Base-by-base conservation (phyloP, 92 coral and sea anemone genomes). In the Isaurus tuberculatus region DNA sequence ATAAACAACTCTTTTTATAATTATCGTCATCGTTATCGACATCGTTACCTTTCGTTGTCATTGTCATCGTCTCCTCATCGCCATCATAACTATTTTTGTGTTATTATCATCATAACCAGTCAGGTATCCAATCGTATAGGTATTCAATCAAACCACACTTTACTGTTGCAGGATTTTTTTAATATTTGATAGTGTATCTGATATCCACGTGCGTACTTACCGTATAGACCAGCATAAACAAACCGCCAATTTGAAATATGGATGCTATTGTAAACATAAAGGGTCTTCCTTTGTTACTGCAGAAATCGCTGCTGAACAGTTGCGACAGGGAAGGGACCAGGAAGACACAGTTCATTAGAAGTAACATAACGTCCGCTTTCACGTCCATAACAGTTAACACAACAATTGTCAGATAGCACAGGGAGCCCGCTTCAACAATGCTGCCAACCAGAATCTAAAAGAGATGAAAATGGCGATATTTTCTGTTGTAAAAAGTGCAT, bases 281-380 rank as follows among this genome's bases (percentile, higher is more conserved):
- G 0, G 70, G 53, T 23, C 82, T 77, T 77, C 82, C 70, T 58
- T 55, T 77, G 26, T n/a, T 55, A 61, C 44, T 16, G 43, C 82
- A 77, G 49, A 64, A 58, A 37, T 77, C 49, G 19, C n/a, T 26
- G 26, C 82, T 48, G 14, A 77, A 77, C 29, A 77, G 17, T 40
- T 92, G 93, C 88, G 91, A 87, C 7, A 89, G 40, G 40, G 91
- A 81, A 17, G 95, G 89, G 5, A 73, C 79, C 82, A 92, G 40
- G 67, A 80, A 23, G 66, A 92, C 83, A 30, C 95, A 89, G 85
- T 86, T 89, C 93, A 90, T 80, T 33, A 92, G 83, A 23, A 90
- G 80, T 31, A 92, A 63, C 49, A 84, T 73, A 19, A 73, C 91
- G 64, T 77, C 79, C 4, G 89, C 72, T 43, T 65, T 87, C 68